Base-by-base conservation (phyloP, 2,888 invertebrate genomes). In the Lutraria lutraria region DNA sequence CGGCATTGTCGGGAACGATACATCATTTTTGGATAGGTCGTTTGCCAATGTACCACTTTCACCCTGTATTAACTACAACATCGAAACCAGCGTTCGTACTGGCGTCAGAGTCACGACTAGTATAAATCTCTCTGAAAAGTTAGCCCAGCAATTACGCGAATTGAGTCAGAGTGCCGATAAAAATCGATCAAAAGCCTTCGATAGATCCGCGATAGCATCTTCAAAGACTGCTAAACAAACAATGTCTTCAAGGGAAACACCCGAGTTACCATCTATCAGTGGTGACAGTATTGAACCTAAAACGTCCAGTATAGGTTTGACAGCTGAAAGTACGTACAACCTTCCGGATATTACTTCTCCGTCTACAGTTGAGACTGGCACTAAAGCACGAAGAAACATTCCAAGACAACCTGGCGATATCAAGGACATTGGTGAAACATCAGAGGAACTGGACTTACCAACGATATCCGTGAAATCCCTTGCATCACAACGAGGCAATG, bases 1-100 rank as follows among this genome's bases (percentile, higher is more conserved):
- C 81, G 87, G 72, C 31, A 72, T 76, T 34, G 68, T 83, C 0
- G 80, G 12, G 31, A 83, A 60, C 54, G 76, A 29, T 63, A 29
- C 63, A 72, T 76, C 54, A 34, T 83, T 43, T 43, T 43, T 79
- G 0, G 88, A 88, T n/a, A 68, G 72, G 25, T 72, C 88, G 13
- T 86, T 90, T 31, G 63, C 79, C 19, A 91, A 91, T 53, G 81
- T 87, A n/a, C 91, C 91, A 3, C 85, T 89, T 3, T 88, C 91
- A 6, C 83, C 56, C 16, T 89, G 91, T 80, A 43, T 54, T 8
- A 88, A 81, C 53, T 88, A 88, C n/a, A 85, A 85, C n/a, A 85
- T 87, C 13, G 86, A 87, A 52, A 53, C 84, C 34, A 87, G 60
- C 15, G 54, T 91, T 72, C 81, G 85, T 21, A 68, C 86, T n/a